Percentiles rank a stretch among this genome's conserved stretches.
These are phyloP conservation scores for Colletes gigas DNA, from an alignment of 1,140 invertebrate species.

Conservation along the genomic window DNA sequence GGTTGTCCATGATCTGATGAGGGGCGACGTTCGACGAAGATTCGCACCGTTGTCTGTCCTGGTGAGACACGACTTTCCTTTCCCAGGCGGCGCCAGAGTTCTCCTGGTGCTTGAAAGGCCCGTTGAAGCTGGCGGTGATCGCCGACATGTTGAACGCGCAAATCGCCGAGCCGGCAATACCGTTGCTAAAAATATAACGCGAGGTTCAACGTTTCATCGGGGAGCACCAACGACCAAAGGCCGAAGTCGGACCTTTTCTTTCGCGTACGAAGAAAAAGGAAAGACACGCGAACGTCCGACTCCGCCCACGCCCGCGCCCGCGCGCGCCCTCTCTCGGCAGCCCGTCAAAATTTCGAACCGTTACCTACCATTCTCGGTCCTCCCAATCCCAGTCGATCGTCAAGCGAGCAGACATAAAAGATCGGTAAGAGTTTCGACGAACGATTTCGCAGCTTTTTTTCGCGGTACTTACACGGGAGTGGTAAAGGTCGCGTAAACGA, in stretches of 20 bases:
- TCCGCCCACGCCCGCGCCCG: too few relatives aligned
- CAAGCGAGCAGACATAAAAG: background rate
- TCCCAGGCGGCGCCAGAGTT: constrained; percentile 90
- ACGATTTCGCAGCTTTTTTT: background rate
- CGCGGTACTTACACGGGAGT: constrained; percentile 89
- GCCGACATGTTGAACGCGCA: constrained; percentile 94
- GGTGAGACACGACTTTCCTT: constrained; percentile 74
- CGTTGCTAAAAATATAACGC: constrained; percentile 84
- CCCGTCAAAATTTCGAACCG: too few relatives aligned
- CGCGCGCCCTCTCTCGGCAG: too few relatives aligned
- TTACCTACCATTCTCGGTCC: background rate
- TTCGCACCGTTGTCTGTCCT: constrained; percentile 81
- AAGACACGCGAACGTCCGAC: too few relatives aligned
- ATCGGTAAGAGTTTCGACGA: background rate
- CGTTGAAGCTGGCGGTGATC: constrained; percentile 91
- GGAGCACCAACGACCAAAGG: too few relatives aligned
- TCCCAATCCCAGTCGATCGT: background rate
- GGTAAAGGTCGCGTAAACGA: constrained; percentile 96
- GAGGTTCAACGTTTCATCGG: constrained; percentile 3
- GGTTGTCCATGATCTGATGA: constrained; percentile 84
- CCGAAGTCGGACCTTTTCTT: too few relatives aligned
- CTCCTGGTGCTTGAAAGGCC: constrained; percentile 93
- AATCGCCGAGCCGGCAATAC: constrained; percentile 95
- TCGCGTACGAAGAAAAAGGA: too few relatives aligned
- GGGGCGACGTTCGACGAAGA: constrained; percentile 41